Percentiles rank a stretch among this genome's conserved stretches.
phyloP scores from a whole-genome alignment of 2,113 vertebrate genomes.

The Xiphophorus hellerii region DNA sequence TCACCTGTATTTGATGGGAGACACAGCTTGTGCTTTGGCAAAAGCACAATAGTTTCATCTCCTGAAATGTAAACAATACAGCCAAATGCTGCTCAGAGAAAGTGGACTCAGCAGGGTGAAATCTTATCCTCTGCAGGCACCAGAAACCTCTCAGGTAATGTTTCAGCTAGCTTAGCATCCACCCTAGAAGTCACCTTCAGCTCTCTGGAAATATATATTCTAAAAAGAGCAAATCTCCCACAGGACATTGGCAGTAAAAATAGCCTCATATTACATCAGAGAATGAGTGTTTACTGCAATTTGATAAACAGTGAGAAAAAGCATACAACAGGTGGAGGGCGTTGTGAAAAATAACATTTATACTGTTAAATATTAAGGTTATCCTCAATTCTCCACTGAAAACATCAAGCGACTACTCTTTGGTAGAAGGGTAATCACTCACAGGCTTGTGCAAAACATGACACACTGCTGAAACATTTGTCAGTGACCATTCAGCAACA shows the following conservation, averaged over 20 bases:
- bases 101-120: neutral
- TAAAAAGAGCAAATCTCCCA: constrained; percentile 17
- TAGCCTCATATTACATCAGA: constrained; percentile 26
- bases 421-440: constrained; percentile 61
- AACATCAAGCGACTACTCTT: constrained; percentile 45
- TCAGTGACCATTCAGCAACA: constrained; percentile 45
- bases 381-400: neutral
- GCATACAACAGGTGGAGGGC: constrained; percentile 16
- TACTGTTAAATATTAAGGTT: constrained; percentile 7
- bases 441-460: constrained; percentile 15
- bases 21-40: constrained; percentile 22
- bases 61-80: constrained; percentile 28
- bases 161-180: constrained; percentile 13
- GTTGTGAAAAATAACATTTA: constrained; percentile 7
- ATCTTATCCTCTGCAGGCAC: constrained; percentile 6
- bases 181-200: neutral
- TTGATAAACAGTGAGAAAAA: constrained; percentile 20
- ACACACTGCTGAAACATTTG: constrained; percentile 50
- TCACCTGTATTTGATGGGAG: constrained; percentile 10
- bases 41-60: constrained; percentile 21
- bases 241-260: constrained; percentile 11
- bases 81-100: neutral
- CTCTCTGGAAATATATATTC: neutral
- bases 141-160: neutral
- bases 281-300: constrained; percentile 27